A percentile compares a stretch with the other conserved stretches of the same genome.
These are phyloP conservation scores for Eleutherodactylus coqui DNA, from an alignment of 2,797 vertebrate genomes.

Conservation along the genomic window DNA sequence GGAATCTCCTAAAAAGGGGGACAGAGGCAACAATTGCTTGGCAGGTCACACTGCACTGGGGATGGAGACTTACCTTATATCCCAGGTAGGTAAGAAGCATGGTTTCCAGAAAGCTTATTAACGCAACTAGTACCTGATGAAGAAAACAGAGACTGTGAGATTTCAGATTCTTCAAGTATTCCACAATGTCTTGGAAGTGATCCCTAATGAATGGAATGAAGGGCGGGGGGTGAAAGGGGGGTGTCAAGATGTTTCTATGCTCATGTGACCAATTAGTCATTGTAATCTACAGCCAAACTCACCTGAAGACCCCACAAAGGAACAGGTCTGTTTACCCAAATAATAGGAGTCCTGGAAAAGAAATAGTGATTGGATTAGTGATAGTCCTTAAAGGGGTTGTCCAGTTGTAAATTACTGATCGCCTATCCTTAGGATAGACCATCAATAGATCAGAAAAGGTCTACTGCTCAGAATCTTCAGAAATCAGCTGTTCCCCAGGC, in stretches of 20 bases:
- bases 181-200: no score
- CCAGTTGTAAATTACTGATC: no score
- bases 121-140: conserved; percentile 83
- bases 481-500: no score
- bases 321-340: conserved; percentile 86
- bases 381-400: neutral
- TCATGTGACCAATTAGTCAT: no score
- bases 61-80: conserved; percentile 80
- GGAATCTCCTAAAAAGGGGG: no score
- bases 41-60: neutral
- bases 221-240: no score
- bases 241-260: no score
- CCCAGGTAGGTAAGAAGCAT: conserved; percentile 86
- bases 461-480: no score
- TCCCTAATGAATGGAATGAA: no score
- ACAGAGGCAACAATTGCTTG: neutral
- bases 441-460: no score
- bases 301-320: conserved; percentile 86
- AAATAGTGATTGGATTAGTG: neutral
- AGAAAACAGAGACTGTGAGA: neutral
- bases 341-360: conserved; percentile 80
- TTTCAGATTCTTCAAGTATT: no score
- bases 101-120: conserved; percentile 87
- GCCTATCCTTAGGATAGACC: no score
- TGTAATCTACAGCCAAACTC: conserved; percentile 58